Evolutionary conservation across 2,888 invertebrate species (phyloP).

Genomic region (Sepioteuthis lessoniana): DNA sequence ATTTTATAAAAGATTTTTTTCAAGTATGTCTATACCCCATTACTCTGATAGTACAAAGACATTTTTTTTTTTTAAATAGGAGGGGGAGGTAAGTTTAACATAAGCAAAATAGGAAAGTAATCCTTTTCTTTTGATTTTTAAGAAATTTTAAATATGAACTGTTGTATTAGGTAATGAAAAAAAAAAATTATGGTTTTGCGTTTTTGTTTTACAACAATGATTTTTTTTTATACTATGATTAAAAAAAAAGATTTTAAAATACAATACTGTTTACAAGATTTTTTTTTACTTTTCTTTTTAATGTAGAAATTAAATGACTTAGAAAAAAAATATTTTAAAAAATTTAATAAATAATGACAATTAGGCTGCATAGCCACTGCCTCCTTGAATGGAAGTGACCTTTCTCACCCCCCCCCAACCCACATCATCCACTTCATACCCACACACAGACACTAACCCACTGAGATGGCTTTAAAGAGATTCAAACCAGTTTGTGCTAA

Average conservation of each 20-base stretch:
- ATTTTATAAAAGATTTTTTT: no score
- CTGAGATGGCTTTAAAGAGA: not conserved
- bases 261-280: conserved; percentile 1
- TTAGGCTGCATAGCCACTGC: not conserved
- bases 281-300: not conserved
- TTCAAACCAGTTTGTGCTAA: conserved; percentile 2
- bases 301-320: not conserved
- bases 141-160: not conserved
- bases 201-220: not conserved
- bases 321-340: conserved; percentile 12
- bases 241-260: conserved; percentile 4
- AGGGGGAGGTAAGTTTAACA: no score
- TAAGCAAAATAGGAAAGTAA: not conserved
- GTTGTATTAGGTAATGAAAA: not conserved
- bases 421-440: not conserved
- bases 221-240: not conserved
- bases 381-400: not conserved
- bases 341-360: conserved; percentile 25
- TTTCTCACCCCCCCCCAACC: not conserved
- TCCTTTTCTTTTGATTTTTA: not conserved
- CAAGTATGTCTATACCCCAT: no score
- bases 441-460: not conserved
- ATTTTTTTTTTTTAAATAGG: no score
- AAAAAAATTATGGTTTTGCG: not conserved
- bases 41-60: no score